phyloP scores from a whole-genome alignment of 2,888 invertebrate species.

The Eledona agricola region DNA sequence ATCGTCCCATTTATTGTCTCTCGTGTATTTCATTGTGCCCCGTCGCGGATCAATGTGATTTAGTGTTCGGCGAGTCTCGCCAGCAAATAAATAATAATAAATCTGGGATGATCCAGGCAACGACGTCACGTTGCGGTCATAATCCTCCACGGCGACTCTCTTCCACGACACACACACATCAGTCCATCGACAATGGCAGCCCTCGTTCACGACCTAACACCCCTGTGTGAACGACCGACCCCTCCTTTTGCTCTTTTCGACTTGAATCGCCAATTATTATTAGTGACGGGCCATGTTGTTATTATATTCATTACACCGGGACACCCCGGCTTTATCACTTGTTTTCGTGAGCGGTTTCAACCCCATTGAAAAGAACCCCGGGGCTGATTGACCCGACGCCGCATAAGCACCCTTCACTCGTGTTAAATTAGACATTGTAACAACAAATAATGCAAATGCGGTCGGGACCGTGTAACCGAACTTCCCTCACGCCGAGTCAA shows the following conservation, averaged over 20 bases:
- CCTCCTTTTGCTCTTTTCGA: slow-evolving; percentile 52
- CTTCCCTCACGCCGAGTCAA: no score
- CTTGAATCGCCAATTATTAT: slow-evolving; percentile 55
- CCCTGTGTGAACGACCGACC: slow-evolving; percentile 45
- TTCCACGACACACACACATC: slow-evolving; percentile 29
- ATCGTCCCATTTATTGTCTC: slow-evolving; percentile 44
- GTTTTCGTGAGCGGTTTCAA: slow-evolving; percentile 49
- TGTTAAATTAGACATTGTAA: slow-evolving; percentile 37
- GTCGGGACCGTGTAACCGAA: slow-evolving; percentile 16
- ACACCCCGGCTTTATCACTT: slow-evolving; percentile 49
- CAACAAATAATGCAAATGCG: slow-evolving; percentile 37
- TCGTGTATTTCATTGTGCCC: slow-evolving; percentile 43
- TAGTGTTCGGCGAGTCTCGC: slow-evolving; percentile 42
- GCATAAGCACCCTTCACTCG: slow-evolving; percentile 36
- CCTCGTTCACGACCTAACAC: slow-evolving; percentile 48
- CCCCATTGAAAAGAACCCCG: slow-evolving; percentile 43
- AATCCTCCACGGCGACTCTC: slow-evolving; percentile 43
- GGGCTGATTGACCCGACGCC: slow-evolving; percentile 29
- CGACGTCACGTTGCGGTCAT: slow-evolving; percentile 49
- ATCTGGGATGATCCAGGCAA: slow-evolving; percentile 49
- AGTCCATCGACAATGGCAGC: slow-evolving; percentile 43
- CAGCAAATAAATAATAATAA: slow-evolving; percentile 52
- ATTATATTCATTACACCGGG: slow-evolving; percentile 56
- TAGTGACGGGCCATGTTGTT: slow-evolving; percentile 52
- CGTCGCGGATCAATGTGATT: slow-evolving; percentile 48